Evolutionary conservation across 2,888 invertebrate genomes (phyloP).

Genomic region (Aphidoletes aphidimyza): DNA sequence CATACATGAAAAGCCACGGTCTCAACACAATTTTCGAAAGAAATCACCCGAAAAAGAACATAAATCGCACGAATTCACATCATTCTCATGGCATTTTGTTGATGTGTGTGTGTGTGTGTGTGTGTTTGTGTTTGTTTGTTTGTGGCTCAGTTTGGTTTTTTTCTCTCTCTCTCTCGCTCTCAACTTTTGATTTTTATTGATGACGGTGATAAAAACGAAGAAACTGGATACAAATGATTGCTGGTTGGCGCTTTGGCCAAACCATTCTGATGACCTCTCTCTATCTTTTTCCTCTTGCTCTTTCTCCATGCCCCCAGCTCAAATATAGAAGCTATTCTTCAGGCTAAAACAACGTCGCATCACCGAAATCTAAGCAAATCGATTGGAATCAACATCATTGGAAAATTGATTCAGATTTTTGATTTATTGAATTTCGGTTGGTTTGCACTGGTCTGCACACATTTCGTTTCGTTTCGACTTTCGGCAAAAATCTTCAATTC

Average conservation of each 20-base stretch:
- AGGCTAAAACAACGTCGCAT: background rate
- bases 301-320: too few species aligned
- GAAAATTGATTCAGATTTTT: background rate
- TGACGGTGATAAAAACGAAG: constrained; percentile 51
- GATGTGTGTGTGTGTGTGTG: too few species aligned
- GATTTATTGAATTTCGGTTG: background rate
- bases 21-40: background rate
- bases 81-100: constrained; percentile 20
- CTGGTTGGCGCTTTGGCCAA: background rate
- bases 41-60: constrained; percentile 32
- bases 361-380: constrained; percentile 24
- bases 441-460: too few species aligned
- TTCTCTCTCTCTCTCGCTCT: background rate
- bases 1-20: background rate
- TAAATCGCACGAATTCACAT: constrained; percentile 38
- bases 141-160: background rate
- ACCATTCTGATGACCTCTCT: constrained; percentile 22
- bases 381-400: background rate
- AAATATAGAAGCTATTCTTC: background rate
- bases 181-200: constrained; percentile 10
- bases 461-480: background rate
- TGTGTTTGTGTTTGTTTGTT: too few species aligned
- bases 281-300: too few species aligned
- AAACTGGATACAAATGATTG: constrained; percentile 38
- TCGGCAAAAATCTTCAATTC: background rate